phyloP scores from a whole-genome alignment of 2,888 invertebrate genomes.

The Pachliopta kotzebuea region DNA sequence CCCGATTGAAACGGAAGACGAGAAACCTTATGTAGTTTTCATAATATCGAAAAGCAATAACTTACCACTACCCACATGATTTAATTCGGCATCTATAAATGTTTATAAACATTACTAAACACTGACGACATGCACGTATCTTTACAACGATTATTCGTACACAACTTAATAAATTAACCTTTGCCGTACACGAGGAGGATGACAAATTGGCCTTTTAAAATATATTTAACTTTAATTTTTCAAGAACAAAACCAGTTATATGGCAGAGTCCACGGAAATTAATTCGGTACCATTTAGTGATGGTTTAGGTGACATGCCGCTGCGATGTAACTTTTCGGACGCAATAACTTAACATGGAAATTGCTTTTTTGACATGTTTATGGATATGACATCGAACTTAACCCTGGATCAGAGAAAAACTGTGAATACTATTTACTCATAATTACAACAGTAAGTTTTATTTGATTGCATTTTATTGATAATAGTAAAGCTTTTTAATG shows the following conservation, averaged over 20 bases:
- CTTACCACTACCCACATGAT: not conserved
- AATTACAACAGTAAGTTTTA: not conserved
- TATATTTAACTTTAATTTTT: constrained; percentile 10
- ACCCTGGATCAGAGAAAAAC: constrained; percentile 21
- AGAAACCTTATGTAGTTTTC: not conserved
- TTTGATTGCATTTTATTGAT: not conserved
- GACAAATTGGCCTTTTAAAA: constrained; percentile 23
- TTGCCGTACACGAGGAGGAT: constrained; percentile 11
- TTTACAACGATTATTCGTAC: constrained; percentile 16
- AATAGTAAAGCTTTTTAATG: no score
- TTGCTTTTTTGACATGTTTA: constrained; percentile 20
- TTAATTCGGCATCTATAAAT: not conserved
- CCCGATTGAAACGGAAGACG: not conserved
- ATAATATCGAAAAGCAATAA: not conserved
- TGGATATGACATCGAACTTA: constrained; percentile 15
- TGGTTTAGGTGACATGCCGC: constrained; percentile 50
- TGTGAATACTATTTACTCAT: not conserved
- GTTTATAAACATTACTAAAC: not conserved
- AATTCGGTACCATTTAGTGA: constrained; percentile 62
- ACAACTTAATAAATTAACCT: constrained; percentile 22
- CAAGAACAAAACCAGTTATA: constrained; percentile 23
- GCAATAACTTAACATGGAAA: constrained; percentile 27
- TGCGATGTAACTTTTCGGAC: constrained; percentile 41
- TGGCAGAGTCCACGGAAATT: constrained; percentile 42
- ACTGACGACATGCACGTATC: constrained; percentile 2